Conservation (phyloP, 2,113 vertebrate species). For the Phoenicopterus ruber region DNA sequence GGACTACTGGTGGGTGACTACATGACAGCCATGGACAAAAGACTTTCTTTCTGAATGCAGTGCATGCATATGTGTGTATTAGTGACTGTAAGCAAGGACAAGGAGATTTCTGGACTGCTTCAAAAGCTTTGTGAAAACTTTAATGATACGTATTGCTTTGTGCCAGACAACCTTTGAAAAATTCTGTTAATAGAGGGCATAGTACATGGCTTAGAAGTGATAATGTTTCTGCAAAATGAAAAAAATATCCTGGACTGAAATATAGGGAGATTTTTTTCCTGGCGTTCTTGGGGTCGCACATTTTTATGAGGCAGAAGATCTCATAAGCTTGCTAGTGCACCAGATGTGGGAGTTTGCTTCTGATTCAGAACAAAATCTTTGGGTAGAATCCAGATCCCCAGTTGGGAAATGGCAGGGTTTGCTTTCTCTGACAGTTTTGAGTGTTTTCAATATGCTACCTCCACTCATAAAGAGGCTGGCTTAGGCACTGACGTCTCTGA, state of each 20-base stretch:
- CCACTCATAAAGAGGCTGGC: slow-evolving; percentile 27
- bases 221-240: background rate
- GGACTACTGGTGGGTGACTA: background rate
- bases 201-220: background rate
- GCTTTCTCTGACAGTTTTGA: slow-evolving; percentile 52
- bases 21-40: background rate
- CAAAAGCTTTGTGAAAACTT: background rate
- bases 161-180: slow-evolving; percentile 12
- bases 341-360: slow-evolving; percentile 65
- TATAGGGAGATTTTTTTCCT: background rate
- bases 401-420: slow-evolving; percentile 59
- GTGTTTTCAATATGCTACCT: slow-evolving; percentile 44
- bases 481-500: slow-evolving; percentile 43
- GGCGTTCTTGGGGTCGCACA: background rate
- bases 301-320: slow-evolving; percentile 62
- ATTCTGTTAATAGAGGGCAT: background rate
- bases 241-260: background rate
- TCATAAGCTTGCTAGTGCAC: slow-evolving; percentile 52
- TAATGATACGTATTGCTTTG: background rate
- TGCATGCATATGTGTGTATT: background rate
- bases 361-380: slow-evolving; percentile 69
- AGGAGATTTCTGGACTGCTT: background rate
- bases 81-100: background rate
- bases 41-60: background rate
- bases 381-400: slow-evolving; percentile 61